phyloP scores from a whole-genome alignment of 2,113 vertebrate species.

The Phaethon lepturus region DNA sequence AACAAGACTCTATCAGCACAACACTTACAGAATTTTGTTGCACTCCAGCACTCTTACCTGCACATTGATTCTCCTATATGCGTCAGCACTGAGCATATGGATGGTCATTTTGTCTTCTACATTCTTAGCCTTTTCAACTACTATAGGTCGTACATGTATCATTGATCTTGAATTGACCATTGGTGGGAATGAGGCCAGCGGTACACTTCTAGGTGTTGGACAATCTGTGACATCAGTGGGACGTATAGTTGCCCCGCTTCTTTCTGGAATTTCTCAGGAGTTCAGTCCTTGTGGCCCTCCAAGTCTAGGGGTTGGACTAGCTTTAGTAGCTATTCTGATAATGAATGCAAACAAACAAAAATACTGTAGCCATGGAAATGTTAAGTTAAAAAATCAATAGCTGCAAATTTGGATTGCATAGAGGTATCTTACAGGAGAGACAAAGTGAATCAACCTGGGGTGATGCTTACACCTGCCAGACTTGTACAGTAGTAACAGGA shows the following conservation, averaged over 20 bases:
- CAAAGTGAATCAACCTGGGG: background rate
- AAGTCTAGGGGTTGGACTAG: constrained; percentile 83
- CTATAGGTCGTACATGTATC: constrained; percentile 88
- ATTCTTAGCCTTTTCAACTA: constrained; percentile 90
- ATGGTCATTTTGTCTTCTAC: constrained; percentile 85
- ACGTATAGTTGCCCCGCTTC: constrained; percentile 86
- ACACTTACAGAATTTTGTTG: constrained; percentile 83
- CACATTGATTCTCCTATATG: constrained; percentile 81
- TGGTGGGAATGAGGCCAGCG: constrained; percentile 84
- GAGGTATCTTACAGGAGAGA: background rate
- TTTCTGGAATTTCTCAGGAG: constrained; percentile 92
- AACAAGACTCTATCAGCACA: constrained; percentile 81
- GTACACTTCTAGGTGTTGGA: constrained; percentile 89
- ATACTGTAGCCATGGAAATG: background rate
- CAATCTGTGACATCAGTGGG: constrained; percentile 94
- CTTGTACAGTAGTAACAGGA: background rate
- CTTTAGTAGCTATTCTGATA: constrained; percentile 82
- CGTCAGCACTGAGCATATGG: constrained; percentile 75
- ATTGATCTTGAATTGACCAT: constrained; percentile 88
- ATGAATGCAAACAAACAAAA: constrained; percentile 71
- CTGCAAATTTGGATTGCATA: background rate
- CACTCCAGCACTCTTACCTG: constrained; percentile 88
- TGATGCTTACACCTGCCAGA: background rate
- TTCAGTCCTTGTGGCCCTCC: constrained; percentile 92
- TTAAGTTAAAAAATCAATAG: constrained; percentile 67